Evolutionary conservation across 1,140 invertebrate genomes (phyloP).

Genomic region (Drosophila tani): DNA sequence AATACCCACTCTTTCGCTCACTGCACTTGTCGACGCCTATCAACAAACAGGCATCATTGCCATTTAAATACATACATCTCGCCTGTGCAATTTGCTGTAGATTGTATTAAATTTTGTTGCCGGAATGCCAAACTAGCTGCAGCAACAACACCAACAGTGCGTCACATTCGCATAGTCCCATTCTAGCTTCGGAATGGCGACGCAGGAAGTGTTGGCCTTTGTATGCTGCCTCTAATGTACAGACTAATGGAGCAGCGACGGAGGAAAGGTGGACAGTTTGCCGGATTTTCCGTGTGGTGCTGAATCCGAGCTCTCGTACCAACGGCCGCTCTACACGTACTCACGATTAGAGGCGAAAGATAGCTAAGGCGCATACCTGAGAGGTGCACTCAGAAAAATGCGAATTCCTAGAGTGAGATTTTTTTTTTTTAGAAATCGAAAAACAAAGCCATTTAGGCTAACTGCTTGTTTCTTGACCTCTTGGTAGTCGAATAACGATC

Average conservation of each 20-base stretch:
- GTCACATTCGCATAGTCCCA: slow-evolving; percentile 23
- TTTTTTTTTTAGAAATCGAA: background rate
- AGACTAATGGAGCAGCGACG: slow-evolving; percentile 65
- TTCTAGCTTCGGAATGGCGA: slow-evolving; percentile 22
- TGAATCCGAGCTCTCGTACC: slow-evolving; percentile 38
- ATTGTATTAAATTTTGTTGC: slow-evolving; percentile 54
- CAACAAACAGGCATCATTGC: slow-evolving; percentile 60
- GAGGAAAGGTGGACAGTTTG: slow-evolving; percentile 46
- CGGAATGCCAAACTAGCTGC: slow-evolving; percentile 29
- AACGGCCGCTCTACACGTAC: slow-evolving; percentile 63
- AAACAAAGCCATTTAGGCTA: no score
- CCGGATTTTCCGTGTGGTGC: slow-evolving; percentile 27
- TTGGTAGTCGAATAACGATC: no score
- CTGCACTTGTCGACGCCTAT: slow-evolving; percentile 58
- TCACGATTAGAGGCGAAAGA: slow-evolving; percentile 67
- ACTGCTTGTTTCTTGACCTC: background rate
- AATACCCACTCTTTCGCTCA: background rate
- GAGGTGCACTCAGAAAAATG: slow-evolving; percentile 15
- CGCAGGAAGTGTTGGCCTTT: slow-evolving; percentile 45
- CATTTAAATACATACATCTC: slow-evolving; percentile 72
- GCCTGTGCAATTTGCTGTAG: slow-evolving; percentile 42
- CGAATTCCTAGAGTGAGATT: no score
- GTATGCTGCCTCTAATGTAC: slow-evolving; percentile 64
- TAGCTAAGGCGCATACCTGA: slow-evolving; percentile 50
- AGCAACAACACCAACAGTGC: slow-evolving; percentile 18